These are phyloP conservation scores for Steinernema hermaphroditum DNA, from an alignment of 2,888 invertebrate genomes.

Conservation along the genomic window DNA sequence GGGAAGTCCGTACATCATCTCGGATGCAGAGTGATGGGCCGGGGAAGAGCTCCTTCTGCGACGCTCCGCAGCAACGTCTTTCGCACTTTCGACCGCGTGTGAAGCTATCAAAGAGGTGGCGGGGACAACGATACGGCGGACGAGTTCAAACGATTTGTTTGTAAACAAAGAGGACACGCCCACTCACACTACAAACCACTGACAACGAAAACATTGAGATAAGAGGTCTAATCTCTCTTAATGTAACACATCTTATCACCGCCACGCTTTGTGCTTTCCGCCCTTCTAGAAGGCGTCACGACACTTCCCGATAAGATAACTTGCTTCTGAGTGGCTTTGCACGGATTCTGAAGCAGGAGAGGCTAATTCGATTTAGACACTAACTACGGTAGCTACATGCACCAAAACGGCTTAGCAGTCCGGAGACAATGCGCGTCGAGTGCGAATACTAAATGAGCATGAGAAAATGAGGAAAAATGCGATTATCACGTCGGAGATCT, in stretches of 20 bases:
- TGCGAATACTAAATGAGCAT: slow-evolving; percentile 18
- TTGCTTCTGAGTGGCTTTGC: no score
- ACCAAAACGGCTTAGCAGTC: not conserved
- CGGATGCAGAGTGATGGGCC: no score
- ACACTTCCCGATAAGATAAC: not conserved
- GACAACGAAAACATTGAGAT: not conserved
- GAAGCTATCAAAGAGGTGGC: slow-evolving; percentile 30
- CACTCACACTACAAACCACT: slow-evolving; percentile 3
- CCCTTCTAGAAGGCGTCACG: not conserved
- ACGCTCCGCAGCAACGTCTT: slow-evolving; percentile 23
- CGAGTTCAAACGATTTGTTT: slow-evolving; percentile 27
- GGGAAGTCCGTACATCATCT: slow-evolving; percentile 25
- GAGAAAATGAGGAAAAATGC: slow-evolving; percentile 4
- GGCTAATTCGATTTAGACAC: not conserved
- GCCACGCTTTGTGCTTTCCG: not conserved
- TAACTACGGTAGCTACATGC: not conserved
- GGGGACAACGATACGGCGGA: not conserved
- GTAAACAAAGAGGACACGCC: slow-evolving; percentile 9
- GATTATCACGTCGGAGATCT: slow-evolving; percentile 24
- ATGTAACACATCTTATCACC: slow-evolving; percentile 8
- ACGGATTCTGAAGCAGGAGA: no score
- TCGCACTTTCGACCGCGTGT: slow-evolving; percentile 13
- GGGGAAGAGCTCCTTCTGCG: no score
- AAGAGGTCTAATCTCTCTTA: slow-evolving; percentile 29
- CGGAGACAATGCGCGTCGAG: not conserved